phyloP scores from a whole-genome alignment of 2,797 vertebrate genomes.

The Cygnus olor region DNA sequence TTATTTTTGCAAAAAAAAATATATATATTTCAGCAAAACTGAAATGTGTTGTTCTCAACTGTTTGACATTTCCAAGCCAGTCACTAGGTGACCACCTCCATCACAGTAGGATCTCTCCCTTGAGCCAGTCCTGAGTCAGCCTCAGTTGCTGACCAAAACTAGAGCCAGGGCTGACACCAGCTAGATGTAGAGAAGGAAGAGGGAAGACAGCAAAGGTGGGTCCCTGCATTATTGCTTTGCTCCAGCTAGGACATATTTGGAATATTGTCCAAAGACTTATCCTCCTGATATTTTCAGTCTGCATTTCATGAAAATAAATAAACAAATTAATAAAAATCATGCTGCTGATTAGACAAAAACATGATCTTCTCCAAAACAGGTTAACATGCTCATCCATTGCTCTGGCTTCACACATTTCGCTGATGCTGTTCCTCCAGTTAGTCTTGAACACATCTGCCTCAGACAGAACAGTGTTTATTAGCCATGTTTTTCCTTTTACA shows the following conservation, averaged over 20 bases:
- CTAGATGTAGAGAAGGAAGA: neutral
- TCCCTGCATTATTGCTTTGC: neutral
- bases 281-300: neutral
- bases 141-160: neutral
- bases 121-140: neutral
- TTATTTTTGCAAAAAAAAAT: neutral
- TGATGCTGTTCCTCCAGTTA: neutral
- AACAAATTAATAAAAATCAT: neutral
- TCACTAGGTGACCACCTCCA: neutral
- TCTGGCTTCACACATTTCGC: neutral
- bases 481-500: neutral
- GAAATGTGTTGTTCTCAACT: neutral
- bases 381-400: rapidly evolving
- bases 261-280: neutral
- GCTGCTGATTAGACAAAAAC: neutral
- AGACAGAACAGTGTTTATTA: neutral
- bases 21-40: neutral
- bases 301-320: neutral
- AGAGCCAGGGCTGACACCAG: neutral
- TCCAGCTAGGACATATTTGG: neutral
- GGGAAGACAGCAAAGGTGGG: neutral
- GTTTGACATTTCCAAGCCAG: neutral
- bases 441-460: neutral
- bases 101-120: neutral
- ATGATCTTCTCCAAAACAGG: neutral